Evolutionary conservation across 2,888 invertebrate species (phyloP), one percentile per base, ranked within the genome.

Genomic region (Acanthosoma haemorrhoidale): DNA sequence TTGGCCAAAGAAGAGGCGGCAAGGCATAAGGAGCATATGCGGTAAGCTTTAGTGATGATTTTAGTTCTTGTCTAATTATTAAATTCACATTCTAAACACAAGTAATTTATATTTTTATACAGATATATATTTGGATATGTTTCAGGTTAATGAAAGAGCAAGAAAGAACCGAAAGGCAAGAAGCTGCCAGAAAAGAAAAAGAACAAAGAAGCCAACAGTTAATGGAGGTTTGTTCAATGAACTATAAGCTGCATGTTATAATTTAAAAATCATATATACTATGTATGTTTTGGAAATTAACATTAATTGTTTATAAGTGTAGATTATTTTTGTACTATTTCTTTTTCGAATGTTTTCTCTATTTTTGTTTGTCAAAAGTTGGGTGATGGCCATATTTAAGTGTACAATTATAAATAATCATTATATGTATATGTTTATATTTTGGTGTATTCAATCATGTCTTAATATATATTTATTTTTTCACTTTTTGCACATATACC

Each of bases 131-230:
- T 36, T 36, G 9, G 38, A 34, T 43, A 70, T 75, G 76, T 9
- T n/a, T n/a, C 76, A 81, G 80, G 73, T 81, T 89, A 75, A 84
- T 86, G 72, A 85, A 88, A 76, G 89, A 90, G 77, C 83, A 89
- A 63, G 92, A 93, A 79, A 87, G 90, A 75, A 85, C 88, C 18
- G 93, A 94, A 78, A 87, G 91, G 75, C 88, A 92, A 73, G 94
- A 94, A 78, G 87, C 91, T 70, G 88, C 89, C 43, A 86, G 92
- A 75, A 83, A 93, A 76, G 91, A 91, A 80, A 86, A 92, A 78
- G 90, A 91, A 80, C 86, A 88, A 61, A 83, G 92, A 75, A 90
- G 91, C 78, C 92, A 93, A 76, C 94, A 94, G 79, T 83, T 94
- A 41, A 81, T 94, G 76, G 94, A 95, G 91, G 94, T 94, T 83